Evolutionary conservation across 2,797 vertebrate species (phyloP), one percentile per base, ranked within the genome.

Genomic region (Antrozous pallidus): DNA sequence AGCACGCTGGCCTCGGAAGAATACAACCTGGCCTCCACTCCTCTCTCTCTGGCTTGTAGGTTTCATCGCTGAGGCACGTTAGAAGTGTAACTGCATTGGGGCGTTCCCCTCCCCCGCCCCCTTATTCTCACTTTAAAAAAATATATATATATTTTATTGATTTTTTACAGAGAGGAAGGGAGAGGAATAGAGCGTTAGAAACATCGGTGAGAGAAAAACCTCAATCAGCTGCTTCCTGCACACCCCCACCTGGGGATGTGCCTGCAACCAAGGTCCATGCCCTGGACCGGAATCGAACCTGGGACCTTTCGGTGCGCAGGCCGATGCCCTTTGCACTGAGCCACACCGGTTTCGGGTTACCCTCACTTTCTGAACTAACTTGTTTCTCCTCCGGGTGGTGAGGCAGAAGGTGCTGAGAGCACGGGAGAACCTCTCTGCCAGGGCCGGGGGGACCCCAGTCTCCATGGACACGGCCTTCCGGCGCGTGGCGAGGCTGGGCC

Each of bases 1-100:
- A 42, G n/a, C n/a, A n/a, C n/a, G n/a, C n/a, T n/a, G n/a, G n/a
- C n/a, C n/a, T n/a, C n/a, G n/a, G n/a, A n/a, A n/a, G 49, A 94
- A 81, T 94, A 38, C 91, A 96, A 81, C 61, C 42, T 51, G 83
- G n/a, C 47, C 26, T 88, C 94, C 31, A 54, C 42, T 51, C 51
- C 71, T 81, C 47, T 92, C 33, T 88, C 18, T 71, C 49, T 93
- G 74, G 49, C 17, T 83, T 85, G 86, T 88, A 61, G 42, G 94
- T 93, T 93, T 95, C 61, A 63, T 89, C 84, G 69, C 90, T 93
- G 67, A 93, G 42, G 42, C 79, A 93, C 71, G 20, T 88, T 77
- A 70, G 22, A 31, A 88, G 9, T 85, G 90, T 36, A 51, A n/a
- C 58, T 86, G 95, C 26, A 26, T 56, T 79, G 54, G 36, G 12